A percentile compares a stretch with the other conserved stretches of the same genome.
These are phyloP conservation scores for Drosophila lini DNA, from an alignment of 1,140 invertebrate species.

Conservation along the genomic window DNA sequence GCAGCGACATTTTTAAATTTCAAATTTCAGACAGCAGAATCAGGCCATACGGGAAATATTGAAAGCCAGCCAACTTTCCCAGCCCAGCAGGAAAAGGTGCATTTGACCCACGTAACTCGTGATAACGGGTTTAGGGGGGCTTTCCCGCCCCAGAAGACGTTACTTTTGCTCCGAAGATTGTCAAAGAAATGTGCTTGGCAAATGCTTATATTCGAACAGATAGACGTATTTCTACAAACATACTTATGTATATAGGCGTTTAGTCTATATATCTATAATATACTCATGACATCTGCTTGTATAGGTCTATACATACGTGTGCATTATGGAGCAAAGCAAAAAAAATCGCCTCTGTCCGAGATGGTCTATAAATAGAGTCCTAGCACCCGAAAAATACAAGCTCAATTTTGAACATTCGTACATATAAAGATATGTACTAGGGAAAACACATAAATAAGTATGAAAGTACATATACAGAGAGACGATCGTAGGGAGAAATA, in stretches of 20 bases:
- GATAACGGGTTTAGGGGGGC: constrained; percentile 14
- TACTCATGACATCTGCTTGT: constrained; percentile 26
- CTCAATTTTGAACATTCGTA: constrained; percentile 44
- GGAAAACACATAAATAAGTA: constrained; percentile 51
- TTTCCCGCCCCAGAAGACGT: constrained; percentile 9
- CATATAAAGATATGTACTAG: constrained; percentile 47
- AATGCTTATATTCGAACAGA: constrained; percentile 21
- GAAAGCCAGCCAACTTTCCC: constrained; percentile 37
- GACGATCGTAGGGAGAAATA: constrained; percentile 40
- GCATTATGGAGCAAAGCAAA: constrained; percentile 55
- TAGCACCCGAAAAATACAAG: constrained; percentile 69
- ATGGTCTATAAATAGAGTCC: constrained; percentile 72
- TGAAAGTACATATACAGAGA: constrained; percentile 32
- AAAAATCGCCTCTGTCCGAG: constrained; percentile 55
- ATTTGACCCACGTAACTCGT: constrained; percentile 13
- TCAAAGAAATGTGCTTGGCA: constrained; percentile 11
- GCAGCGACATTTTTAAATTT: constrained; percentile 46
- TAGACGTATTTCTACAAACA: constrained; percentile 17
- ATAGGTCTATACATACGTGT: constrained; percentile 33
- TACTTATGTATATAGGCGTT: constrained; percentile 19
- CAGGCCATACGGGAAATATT: constrained; percentile 42
- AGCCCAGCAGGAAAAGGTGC: background rate
- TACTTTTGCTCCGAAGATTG: constrained; percentile 14
- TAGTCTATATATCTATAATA: constrained; percentile 40
- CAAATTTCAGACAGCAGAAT: constrained; percentile 19